phyloP scores from a whole-genome alignment of 2,797 vertebrate genomes.

The Adelosebastes latens region DNA sequence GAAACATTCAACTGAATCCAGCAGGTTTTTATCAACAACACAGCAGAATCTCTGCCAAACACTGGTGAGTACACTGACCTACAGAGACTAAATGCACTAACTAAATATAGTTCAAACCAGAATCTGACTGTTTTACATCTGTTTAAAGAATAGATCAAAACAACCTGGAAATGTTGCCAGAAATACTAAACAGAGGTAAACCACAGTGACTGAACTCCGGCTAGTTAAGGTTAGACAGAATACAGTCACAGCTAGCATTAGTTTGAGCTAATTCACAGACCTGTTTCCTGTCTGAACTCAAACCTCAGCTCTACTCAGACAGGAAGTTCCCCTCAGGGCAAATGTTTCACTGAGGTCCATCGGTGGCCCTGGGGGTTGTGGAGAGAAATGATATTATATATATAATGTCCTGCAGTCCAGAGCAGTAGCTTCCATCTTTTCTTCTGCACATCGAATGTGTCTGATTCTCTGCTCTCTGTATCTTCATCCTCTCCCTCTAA shows the following conservation, averaged over 20 bases:
- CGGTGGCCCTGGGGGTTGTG: too few species aligned
- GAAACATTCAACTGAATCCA: too few species aligned
- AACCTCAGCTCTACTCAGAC: too few species aligned
- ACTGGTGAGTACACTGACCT: conserved; percentile 12
- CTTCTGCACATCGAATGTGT: too few species aligned
- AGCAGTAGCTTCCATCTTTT: too few species aligned
- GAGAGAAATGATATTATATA: too few species aligned
- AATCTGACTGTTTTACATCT: background rate
- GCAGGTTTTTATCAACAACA: background rate
- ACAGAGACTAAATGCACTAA: background rate
- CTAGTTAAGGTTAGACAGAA: too few species aligned
- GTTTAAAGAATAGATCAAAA: background rate
- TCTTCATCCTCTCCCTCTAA: too few species aligned
- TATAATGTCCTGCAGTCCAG: too few species aligned
- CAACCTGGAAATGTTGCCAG: background rate
- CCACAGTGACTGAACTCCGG: background rate
- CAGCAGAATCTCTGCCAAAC: background rate
- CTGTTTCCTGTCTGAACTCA: background rate
- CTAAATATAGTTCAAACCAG: background rate
- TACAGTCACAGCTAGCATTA: background rate
- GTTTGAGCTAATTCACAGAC: background rate
- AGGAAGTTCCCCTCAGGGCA: too few species aligned
- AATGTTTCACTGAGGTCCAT: too few species aligned
- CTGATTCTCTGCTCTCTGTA: too few species aligned
- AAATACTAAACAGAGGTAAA: background rate